phyloP scores from a whole-genome alignment of 2,113 vertebrate genomes.

The Callopanchax toddi region DNA sequence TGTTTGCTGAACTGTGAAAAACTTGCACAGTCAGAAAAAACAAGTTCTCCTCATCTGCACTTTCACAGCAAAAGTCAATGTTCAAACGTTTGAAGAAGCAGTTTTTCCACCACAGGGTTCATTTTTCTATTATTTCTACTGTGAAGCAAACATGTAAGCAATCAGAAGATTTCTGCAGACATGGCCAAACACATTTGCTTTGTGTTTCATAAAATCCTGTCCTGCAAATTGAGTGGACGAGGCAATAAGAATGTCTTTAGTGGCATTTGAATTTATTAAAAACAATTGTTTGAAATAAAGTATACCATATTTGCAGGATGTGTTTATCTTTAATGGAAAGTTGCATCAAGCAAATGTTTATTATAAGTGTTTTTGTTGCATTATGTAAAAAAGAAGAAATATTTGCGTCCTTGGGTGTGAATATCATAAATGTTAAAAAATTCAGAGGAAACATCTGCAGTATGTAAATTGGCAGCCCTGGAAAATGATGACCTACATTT shows the following conservation, averaged over 20 bases:
- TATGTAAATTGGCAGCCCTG: not conserved
- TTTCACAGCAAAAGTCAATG: not conserved
- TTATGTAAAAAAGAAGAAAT: too few relatives aligned
- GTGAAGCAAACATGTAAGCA: not conserved
- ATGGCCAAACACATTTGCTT: not conserved
- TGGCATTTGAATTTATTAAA: not conserved
- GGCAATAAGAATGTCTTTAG: not conserved
- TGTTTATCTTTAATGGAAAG: too few relatives aligned
- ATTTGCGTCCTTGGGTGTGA: not conserved
- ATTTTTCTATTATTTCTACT: not conserved
- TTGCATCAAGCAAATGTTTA: too few relatives aligned
- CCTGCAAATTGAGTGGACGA: not conserved
- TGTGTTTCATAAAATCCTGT: not conserved
- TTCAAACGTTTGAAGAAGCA: not conserved
- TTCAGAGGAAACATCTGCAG: not conserved
- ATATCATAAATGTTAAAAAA: not conserved
- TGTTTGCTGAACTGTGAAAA: not conserved
- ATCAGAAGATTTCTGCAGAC: not conserved
- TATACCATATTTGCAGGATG: too few relatives aligned
- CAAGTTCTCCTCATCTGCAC: not conserved
- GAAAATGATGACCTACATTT: not conserved
- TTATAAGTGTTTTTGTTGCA: too few relatives aligned
- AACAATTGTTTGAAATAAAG: too few relatives aligned
- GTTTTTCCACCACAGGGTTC: not conserved
- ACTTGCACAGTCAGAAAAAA: not conserved